These are phyloP conservation scores for Apeltes quadracus DNA, from an alignment of 2,113 vertebrate species.

Conservation along the genomic window DNA sequence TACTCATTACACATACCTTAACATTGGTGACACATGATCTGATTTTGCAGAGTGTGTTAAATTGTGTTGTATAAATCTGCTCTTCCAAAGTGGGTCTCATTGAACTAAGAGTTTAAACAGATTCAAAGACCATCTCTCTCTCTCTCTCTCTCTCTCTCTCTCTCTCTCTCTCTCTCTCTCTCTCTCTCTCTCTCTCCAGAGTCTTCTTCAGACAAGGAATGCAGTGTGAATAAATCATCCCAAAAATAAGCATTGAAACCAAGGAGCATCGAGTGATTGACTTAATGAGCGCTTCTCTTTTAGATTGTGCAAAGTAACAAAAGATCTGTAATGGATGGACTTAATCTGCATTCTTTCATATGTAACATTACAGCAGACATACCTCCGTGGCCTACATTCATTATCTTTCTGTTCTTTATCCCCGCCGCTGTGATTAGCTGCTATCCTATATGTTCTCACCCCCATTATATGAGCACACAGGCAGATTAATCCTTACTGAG, in stretches of 20 bases:
- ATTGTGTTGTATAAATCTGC: slow-evolving; percentile 10
- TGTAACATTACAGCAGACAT: neutral
- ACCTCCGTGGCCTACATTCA: slow-evolving; percentile 8
- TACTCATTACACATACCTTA: neutral
- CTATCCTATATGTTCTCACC: slow-evolving; percentile 33
- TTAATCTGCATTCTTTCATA: slow-evolving; percentile 3
- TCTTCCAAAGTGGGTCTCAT: slow-evolving; percentile 18
- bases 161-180: slow-evolving; percentile 8
- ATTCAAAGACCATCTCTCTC: slow-evolving; percentile 29
- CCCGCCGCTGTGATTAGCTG: slow-evolving; percentile 23
- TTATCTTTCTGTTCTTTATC: neutral
- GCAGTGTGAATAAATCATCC: slow-evolving; percentile 61
- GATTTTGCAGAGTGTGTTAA: slow-evolving; percentile 9
- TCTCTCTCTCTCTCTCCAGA: slow-evolving; percentile 26
- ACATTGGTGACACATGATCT: slow-evolving; percentile 9
- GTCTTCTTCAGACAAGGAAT: slow-evolving; percentile 52
- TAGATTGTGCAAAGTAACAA: slow-evolving; percentile 28
- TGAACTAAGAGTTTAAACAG: slow-evolving; percentile 19
- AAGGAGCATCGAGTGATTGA: slow-evolving; percentile 29
- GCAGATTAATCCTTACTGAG: slow-evolving; percentile 16
- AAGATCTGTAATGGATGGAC: neutral
- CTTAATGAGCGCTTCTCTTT: slow-evolving; percentile 46
- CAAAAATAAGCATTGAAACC: slow-evolving; percentile 49
- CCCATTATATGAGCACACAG: slow-evolving; percentile 33
- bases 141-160: neutral